Percentiles rank a stretch among this genome's conserved stretches.
Conservation (phyloP, 2,113 vertebrate genomes). For the Pungitius pungitius region DNA sequence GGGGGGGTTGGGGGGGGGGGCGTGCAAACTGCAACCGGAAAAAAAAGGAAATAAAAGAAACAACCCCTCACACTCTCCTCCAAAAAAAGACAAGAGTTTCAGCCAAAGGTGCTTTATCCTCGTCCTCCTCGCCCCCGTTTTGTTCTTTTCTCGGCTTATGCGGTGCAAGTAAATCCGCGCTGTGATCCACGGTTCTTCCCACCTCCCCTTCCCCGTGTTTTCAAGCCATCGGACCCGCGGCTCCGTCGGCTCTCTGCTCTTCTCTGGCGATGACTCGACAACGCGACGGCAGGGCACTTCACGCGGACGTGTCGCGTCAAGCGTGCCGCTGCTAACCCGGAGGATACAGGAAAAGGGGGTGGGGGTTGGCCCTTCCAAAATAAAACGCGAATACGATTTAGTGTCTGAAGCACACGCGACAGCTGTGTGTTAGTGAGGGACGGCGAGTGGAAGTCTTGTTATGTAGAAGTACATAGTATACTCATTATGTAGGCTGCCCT, state of each 20-base stretch:
- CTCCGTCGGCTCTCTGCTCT: conserved; percentile 41
- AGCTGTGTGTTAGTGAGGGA: background rate
- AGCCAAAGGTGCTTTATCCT: conserved; percentile 24
- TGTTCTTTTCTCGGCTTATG: background rate
- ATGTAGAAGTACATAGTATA: background rate
- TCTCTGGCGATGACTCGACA: conserved; percentile 71
- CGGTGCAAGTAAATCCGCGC: conserved; percentile 40
- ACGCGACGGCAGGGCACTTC: conserved; percentile 43
- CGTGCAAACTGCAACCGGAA: conserved; percentile 17
- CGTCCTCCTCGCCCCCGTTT: conserved; percentile 25
- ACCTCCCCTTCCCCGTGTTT: background rate
- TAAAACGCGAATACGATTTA: conserved; percentile 23
- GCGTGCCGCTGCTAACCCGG: fast-evolving
- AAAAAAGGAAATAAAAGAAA: background rate
- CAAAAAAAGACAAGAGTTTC: conserved; percentile 3
- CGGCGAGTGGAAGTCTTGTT: background rate
- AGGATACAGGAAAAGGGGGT: background rate
- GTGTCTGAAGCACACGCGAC: background rate
- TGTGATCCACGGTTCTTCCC: conserved; percentile 37
- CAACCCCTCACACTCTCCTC: too few relatives aligned
- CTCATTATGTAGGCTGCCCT: background rate
- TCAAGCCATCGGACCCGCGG: conserved; percentile 39
- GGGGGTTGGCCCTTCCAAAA: conserved; percentile 30
- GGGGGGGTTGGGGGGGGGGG: too few relatives aligned
- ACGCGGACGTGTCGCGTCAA: conserved; percentile 46